A percentile compares a stretch with the other conserved stretches of the same genome.
Conservation (phyloP, 2,797 vertebrate genomes). For the Sebastes itinus region DNA sequence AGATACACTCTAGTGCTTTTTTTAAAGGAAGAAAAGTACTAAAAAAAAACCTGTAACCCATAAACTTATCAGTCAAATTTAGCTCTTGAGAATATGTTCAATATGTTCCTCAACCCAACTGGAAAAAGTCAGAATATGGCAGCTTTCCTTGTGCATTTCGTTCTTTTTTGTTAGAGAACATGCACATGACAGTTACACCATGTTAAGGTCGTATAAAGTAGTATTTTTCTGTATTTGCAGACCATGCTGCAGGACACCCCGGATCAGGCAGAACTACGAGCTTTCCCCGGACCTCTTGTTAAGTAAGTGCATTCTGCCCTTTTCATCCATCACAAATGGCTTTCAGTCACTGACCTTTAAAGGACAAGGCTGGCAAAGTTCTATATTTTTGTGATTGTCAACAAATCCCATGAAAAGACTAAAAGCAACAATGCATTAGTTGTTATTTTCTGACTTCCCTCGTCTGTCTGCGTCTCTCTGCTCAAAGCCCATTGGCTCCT, state of each 20-base stretch:
- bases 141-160: not conserved
- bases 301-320: conserved; percentile 82
- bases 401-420: not conserved
- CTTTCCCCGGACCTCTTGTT: conserved; percentile 93
- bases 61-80: not conserved
- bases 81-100: not conserved
- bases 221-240: conserved; percentile 72
- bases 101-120: too few relatives aligned
- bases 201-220: not conserved
- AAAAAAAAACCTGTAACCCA: not conserved
- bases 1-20: not conserved
- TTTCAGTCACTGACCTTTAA: not conserved
- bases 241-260: conserved; percentile 89
- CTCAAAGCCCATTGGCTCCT: rapidly evolving
- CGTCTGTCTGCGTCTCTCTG: not conserved
- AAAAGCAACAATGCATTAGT: not conserved
- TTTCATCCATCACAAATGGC: not conserved
- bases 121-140: not conserved
- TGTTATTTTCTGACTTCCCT: not conserved
- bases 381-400: not conserved
- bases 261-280: conserved; percentile 91
- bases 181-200: not conserved
- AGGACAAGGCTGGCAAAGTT: not conserved
- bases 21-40: not conserved
- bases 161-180: not conserved